A percentile compares a stretch with the other conserved stretches of the same genome.
These are phyloP conservation scores for Carabus problematicus DNA, from an alignment of 2,888 invertebrate genomes.

Conservation along the genomic window DNA sequence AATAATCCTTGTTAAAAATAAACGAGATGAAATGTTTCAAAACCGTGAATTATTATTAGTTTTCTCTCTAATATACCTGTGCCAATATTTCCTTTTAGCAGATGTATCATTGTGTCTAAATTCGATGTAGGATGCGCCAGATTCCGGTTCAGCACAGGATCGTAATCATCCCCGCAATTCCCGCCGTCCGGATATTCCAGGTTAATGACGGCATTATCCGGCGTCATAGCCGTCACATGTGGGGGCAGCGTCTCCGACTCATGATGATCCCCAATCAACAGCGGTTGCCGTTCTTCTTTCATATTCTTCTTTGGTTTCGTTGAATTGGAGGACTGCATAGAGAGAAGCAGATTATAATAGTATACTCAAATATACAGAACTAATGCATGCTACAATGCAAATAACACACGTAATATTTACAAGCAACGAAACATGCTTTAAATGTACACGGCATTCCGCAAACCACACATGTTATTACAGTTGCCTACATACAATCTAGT, in stretches of 20 bases:
- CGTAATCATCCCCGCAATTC: constrained; percentile 53
- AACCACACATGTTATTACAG: too few relatives aligned
- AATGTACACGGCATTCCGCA: too few relatives aligned
- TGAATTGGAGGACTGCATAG: constrained; percentile 8
- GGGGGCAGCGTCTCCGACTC: constrained; percentile 37
- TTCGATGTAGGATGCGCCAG: constrained; percentile 83
- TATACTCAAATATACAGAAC: not conserved
- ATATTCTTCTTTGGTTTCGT: constrained; percentile 56
- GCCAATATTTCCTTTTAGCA: constrained; percentile 72
- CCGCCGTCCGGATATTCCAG: constrained; percentile 35
- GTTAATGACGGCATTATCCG: constrained; percentile 44
- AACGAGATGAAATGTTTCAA: not conserved
- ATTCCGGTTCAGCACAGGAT: constrained; percentile 72
- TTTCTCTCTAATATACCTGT: constrained; percentile 18
- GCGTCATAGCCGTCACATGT: constrained; percentile 43
- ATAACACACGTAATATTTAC: too few relatives aligned
- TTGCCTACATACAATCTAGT: too few relatives aligned
- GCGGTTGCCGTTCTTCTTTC: constrained; percentile 75
- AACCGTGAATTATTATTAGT: too few relatives aligned
- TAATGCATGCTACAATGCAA: not conserved
- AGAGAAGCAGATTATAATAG: not conserved
- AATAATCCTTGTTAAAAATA: too few relatives aligned
- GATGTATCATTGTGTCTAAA: constrained; percentile 76
- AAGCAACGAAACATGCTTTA: too few relatives aligned
- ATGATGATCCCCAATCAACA: constrained; percentile 61